Evolutionary conservation across 2,888 invertebrate genomes (phyloP), one percentile per base, ranked within the genome.

Genomic region (Melanargia galathea): DNA sequence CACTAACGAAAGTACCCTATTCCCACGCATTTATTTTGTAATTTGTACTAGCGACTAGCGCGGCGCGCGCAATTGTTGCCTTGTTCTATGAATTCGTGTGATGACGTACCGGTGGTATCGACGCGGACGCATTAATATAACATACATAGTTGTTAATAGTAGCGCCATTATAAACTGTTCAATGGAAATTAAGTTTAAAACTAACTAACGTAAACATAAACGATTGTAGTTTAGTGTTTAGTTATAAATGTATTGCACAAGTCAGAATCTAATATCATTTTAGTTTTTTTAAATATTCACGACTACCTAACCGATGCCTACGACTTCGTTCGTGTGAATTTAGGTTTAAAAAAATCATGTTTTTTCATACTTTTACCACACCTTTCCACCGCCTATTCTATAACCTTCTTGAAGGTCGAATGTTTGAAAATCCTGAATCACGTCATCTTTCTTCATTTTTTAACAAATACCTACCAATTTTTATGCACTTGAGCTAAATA

Each of bases 21-120:
- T 35, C 52, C 52, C 52, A 52, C 52, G 33, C 52, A 20, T 18
- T 30, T 30, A 8, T 6, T 18, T 30, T 30, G 30, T 6, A 30
- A 7, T 30, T 18, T 5, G 13, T 13, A 22, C 35, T 52, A 52
- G 35, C 35, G 52, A 13, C 33, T 33, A 56, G 26, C 51, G 46
- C 40, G 20, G 62, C 62, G 59, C 51, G 51, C 33, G 63, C 60
- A 60, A 49, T 51, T 55, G 59, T 56, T 35, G 51, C 56, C 60
- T 60, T 52, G 63, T 65, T 65, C 65, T 65, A 52, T 65, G 65
- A 65, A 65, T 60, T 52, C 33, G 52, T 38, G 33, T 20, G 60
- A 38, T 65, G 65, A 65, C 65, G 65, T 65, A 59, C n/a, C n/a
- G n/a, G 18, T 43, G 45, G 35, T 35, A 43, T 45, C 55, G 35